Percentiles rank a stretch among this genome's conserved stretches.
phyloP scores from a whole-genome alignment of 2,888 invertebrate species.

The Nephrocerus scutellatus region DNA sequence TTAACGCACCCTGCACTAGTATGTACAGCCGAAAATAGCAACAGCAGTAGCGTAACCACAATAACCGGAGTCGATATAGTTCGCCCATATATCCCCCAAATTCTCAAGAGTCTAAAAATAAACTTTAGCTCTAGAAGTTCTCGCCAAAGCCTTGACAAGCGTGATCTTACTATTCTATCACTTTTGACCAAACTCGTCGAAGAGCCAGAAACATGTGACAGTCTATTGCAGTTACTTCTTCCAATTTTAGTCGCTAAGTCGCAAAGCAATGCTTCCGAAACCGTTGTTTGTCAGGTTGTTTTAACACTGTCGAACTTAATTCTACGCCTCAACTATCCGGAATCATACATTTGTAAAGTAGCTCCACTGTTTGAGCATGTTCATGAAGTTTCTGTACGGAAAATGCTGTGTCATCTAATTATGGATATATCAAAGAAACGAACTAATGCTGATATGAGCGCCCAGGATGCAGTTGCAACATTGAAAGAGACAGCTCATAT shows the following conservation, averaged over 20 bases:
- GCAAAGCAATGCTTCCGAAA: conserved; percentile 56
- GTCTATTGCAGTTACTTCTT: conserved; percentile 60
- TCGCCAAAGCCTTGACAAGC: conserved; percentile 52
- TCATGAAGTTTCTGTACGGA: conserved; percentile 58
- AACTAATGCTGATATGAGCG: conserved; percentile 23
- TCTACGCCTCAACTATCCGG: conserved; percentile 58
- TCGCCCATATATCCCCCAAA: conserved; percentile 62
- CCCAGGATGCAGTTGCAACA: not conserved
- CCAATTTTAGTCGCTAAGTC: conserved; percentile 66
- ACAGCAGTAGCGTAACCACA: no score
- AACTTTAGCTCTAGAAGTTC: conserved; percentile 56
- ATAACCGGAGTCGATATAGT: conserved; percentile 62
- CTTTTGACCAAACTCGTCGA: conserved; percentile 68
- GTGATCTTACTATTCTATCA: conserved; percentile 67
- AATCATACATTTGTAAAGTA: conserved; percentile 60
- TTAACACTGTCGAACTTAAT: conserved; percentile 69
- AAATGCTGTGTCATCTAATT: conserved; percentile 59
- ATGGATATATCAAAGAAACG: conserved; percentile 52
- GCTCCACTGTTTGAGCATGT: conserved; percentile 68
- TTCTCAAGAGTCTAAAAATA: conserved; percentile 63
- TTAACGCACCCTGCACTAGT: conserved; percentile 53
- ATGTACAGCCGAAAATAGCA: conserved; percentile 51
- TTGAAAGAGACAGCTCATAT: conserved; percentile 51
- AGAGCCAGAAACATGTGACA: conserved; percentile 60
- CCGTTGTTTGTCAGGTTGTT: conserved; percentile 62